A percentile compares a stretch with the other conserved stretches of the same genome.
These are phyloP conservation scores for Lasioglossum albipes DNA, from an alignment of 1,140 invertebrate species.

Conservation along the genomic window DNA sequence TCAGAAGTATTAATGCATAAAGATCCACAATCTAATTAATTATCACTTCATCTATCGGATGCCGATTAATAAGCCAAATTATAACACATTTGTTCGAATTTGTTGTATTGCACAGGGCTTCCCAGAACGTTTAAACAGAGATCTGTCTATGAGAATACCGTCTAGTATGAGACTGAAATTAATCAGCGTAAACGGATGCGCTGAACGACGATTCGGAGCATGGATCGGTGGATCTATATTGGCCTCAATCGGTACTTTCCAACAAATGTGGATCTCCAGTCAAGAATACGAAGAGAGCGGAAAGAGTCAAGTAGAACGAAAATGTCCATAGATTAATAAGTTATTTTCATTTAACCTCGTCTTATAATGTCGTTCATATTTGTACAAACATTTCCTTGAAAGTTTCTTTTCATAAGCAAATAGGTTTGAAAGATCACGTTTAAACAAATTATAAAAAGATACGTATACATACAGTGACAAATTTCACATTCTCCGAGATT, in stretches of 20 bases:
- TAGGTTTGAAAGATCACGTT: slow-evolving; percentile 10
- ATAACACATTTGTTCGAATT: not conserved
- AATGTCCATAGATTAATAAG: slow-evolving; percentile 84
- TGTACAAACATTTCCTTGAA: slow-evolving; percentile 39
- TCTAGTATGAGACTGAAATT: slow-evolving; percentile 93
- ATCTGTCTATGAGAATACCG: slow-evolving; percentile 93
- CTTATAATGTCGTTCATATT: slow-evolving; percentile 24
- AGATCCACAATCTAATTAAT: not conserved
- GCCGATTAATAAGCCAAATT: too few relatives aligned
- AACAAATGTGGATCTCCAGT: slow-evolving; percentile 95
- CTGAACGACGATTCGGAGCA: slow-evolving; percentile 91
- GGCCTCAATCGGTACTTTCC: slow-evolving; percentile 93
- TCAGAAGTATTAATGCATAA: too few relatives aligned
- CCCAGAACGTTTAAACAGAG: slow-evolving; percentile 92
- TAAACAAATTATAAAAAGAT: slow-evolving; percentile 12
- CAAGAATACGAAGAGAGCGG: slow-evolving; percentile 95
- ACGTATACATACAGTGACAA: slow-evolving; percentile 8
- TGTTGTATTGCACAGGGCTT: slow-evolving; percentile 83
- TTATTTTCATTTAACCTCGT: slow-evolving; percentile 25
- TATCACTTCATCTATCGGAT: not conserved
- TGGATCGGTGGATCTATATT: slow-evolving; percentile 96
- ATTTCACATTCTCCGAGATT: slow-evolving; percentile 9
- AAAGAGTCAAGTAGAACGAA: slow-evolving; percentile 90
- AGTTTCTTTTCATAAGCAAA: slow-evolving; percentile 21
- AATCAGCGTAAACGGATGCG: slow-evolving; percentile 86